Evolutionary conservation across 2,888 invertebrate species (phyloP), one percentile per base, ranked within the genome.

Genomic region (Lochmaea crataegi): DNA sequence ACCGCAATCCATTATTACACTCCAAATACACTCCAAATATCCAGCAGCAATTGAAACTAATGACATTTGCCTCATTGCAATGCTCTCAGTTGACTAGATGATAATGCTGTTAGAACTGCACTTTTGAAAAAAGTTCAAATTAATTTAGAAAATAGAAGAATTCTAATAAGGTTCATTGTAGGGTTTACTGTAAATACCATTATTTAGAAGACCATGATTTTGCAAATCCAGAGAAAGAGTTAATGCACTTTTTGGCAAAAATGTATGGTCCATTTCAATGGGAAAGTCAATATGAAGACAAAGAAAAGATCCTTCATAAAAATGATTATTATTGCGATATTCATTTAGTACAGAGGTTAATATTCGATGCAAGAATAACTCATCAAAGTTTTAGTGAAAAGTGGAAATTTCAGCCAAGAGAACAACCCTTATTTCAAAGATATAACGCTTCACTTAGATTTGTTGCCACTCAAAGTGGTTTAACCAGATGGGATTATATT

Each of bases 151-250:
- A 32, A 32, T 32, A 32, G 6, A 38, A 22, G 22, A 22, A 22
- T 22, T 22, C 22, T 22, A 22, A 22, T 22, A 22, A 38, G 5
- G 32, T 38, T n/a, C 16, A 22, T 67, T 65, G 69, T 84, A 94
- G 94, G 94, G 93, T 94, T 0, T 96, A 96, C 84, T 96, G 96
- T 85, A 94, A 94, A 82, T 96, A 94, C 83, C 95, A 95, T 84
- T 94, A 95, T 82, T 87, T 94, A 67, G 93, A 94, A 84, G 93
- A 92, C 0, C 94, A 94, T 81, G 92, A 93, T 82, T 94, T 93
- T 73, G 87, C 89, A 10, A 90, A 90, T n/a, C 90, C 93, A 0
- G 95, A 96, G 86, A 89, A 90, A 0, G 94, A 95, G 83, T 86
- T 95, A 4, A 87, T 91, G 66, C 92, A 94, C 80, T 96, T 96